These are phyloP conservation scores for Chaetogeoica ovagalla DNA, from an alignment of 2,888 invertebrate genomes.

Conservation along the genomic window DNA sequence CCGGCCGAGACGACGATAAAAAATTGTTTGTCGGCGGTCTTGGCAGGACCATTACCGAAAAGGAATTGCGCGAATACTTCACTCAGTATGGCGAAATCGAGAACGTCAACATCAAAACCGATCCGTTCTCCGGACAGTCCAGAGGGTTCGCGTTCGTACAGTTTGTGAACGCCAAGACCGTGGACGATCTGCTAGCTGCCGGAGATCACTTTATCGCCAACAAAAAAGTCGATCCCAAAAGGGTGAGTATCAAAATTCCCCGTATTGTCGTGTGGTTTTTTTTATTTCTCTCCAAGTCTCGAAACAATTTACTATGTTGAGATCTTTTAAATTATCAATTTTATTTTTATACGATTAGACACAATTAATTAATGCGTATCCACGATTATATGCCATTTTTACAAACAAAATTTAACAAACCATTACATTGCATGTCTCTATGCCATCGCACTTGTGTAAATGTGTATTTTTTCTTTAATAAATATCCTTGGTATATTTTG, in stretches of 20 bases:
- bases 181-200: conserved; percentile 63
- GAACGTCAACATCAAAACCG: conserved; percentile 68
- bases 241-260: conserved; percentile 2
- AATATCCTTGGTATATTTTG: no score
- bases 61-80: conserved; percentile 68
- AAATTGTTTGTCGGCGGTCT: conserved; percentile 71
- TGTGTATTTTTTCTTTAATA: no score
- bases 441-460: no score
- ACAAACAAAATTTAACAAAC: no score
- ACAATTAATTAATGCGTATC: no score
- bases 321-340: no score
- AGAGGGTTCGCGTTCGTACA: conserved; percentile 71
- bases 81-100: conserved; percentile 68
- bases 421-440: no score
- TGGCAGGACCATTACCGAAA: conserved; percentile 66
- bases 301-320: no score
- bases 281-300: no score
- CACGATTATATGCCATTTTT: no score
- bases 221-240: conserved; percentile 69
- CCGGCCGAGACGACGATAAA: conserved; percentile 63
- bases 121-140: conserved; percentile 67
- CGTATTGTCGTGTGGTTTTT: no score
- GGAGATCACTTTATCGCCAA: conserved; percentile 67
- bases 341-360: no score
- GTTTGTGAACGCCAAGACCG: conserved; percentile 64